phyloP scores from a whole-genome alignment of 2,888 invertebrate species.

The Actias luna region DNA sequence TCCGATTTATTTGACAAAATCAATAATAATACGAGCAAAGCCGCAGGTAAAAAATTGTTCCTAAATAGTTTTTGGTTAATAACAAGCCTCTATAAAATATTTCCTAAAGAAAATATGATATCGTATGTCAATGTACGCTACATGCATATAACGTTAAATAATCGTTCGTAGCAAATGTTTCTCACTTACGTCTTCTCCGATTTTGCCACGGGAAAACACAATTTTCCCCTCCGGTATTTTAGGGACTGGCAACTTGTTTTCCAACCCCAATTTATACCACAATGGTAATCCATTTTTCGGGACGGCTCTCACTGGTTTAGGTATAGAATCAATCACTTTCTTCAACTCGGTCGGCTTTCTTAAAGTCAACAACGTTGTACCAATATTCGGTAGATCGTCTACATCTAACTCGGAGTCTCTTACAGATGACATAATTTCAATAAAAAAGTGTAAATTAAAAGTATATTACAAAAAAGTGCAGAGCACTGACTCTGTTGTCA shows the following conservation, averaged over 20 bases:
- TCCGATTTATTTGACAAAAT: no score
- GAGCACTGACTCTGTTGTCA: conserved; percentile 24
- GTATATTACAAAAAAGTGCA: conserved; percentile 39
- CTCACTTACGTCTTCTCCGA: conserved; percentile 75
- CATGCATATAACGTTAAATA: background rate
- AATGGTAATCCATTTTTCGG: conserved; percentile 76
- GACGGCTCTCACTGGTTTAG: conserved; percentile 68
- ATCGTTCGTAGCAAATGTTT: background rate
- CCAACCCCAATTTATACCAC: conserved; percentile 78
- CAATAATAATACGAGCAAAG: no score
- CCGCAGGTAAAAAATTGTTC: no score
- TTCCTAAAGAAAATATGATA: background rate
- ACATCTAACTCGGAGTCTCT: conserved; percentile 38
- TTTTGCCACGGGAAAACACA: conserved; percentile 74
- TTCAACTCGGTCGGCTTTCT: conserved; percentile 72
- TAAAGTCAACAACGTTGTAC: conserved; percentile 64
- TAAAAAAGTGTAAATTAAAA: conserved; percentile 24
- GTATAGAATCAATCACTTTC: conserved; percentile 72
- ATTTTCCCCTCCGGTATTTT: conserved; percentile 76
- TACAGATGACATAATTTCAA: conserved; percentile 45
- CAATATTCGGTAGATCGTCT: conserved; percentile 53
- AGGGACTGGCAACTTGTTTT: conserved; percentile 78
- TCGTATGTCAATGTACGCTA: background rate
- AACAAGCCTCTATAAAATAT: no score
- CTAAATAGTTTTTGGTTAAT: no score